Percentiles rank a stretch among this genome's conserved stretches.
phyloP scores from a whole-genome alignment of 1,140 invertebrate genomes.

The Danaus melanippus region DNA sequence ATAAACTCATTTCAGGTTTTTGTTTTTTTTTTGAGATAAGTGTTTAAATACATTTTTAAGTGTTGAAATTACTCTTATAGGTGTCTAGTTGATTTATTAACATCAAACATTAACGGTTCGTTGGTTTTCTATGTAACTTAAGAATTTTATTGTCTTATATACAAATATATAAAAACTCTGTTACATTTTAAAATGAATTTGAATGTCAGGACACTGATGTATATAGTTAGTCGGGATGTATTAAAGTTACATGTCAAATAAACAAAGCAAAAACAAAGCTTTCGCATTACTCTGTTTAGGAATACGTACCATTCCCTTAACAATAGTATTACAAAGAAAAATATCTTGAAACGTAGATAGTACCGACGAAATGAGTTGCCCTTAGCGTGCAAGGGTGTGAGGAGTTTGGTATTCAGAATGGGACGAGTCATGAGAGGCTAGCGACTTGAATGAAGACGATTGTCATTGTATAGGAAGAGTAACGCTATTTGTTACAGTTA shows the following conservation, averaged over 20 bases:
- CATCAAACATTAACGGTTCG: conserved; percentile 12
- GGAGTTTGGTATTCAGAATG: conserved; percentile 48
- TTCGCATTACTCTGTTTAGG: conserved; percentile 6
- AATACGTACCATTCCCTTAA: conserved; percentile 35
- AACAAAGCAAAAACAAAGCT: too few relatives aligned
- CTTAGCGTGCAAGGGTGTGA: conserved; percentile 64
- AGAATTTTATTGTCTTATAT: not conserved
- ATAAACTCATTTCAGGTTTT: conserved; percentile 20
- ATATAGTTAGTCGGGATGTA: too few relatives aligned
- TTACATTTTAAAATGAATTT: not conserved
- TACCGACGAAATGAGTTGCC: conserved; percentile 67
- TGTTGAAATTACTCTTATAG: conserved; percentile 24
- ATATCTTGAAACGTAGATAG: conserved; percentile 66
- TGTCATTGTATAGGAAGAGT: too few relatives aligned
- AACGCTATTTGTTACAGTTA: too few relatives aligned
- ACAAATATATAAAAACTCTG: too few relatives aligned
- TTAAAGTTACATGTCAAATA: too few relatives aligned
- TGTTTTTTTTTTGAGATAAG: conserved; percentile 19
- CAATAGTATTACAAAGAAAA: conserved; percentile 67
- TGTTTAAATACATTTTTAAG: conserved; percentile 21
- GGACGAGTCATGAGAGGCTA: conserved; percentile 15
- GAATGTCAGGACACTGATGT: not conserved
- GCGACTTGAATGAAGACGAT: conserved; percentile 4
- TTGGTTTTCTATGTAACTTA: conserved; percentile 13
- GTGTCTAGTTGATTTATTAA: conserved; percentile 25